These are phyloP conservation scores for Mola mola DNA, from an alignment of 2,113 vertebrate species.

Conservation along the genomic window DNA sequence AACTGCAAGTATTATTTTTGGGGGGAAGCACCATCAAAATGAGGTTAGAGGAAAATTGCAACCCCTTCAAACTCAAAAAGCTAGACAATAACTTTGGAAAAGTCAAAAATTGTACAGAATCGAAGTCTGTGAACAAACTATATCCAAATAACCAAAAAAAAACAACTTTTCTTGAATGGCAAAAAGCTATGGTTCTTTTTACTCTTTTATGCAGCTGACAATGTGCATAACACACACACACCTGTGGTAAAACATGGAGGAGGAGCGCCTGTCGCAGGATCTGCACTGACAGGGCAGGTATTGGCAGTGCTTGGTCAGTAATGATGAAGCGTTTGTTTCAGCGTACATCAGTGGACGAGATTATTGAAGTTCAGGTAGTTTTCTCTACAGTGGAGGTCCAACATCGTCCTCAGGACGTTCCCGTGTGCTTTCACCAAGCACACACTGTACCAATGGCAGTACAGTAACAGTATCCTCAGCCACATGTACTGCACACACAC, in stretches of 20 bases:
- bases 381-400: constrained; percentile 10
- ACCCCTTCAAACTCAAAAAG: constrained; percentile 12
- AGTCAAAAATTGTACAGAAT: too few species aligned
- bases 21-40: constrained; percentile 16
- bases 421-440: constrained; percentile 21
- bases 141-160: too few species aligned
- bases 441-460: too few species aligned
- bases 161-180: too few species aligned
- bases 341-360: constrained; percentile 3
- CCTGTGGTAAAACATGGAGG: too few species aligned
- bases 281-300: constrained; percentile 39
- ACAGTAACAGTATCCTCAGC: too few species aligned
- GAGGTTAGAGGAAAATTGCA: constrained; percentile 7
- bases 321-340: constrained; percentile 22
- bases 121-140: too few species aligned
- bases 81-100: neutral
- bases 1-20: constrained; percentile 36
- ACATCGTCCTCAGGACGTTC: constrained; percentile 3
- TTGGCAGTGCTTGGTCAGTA: constrained; percentile 29
- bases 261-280: constrained; percentile 22
- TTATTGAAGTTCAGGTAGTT: constrained; percentile 8
- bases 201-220: too few species aligned
- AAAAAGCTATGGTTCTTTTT: too few species aligned
- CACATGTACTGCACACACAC: too few species aligned
- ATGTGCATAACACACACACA: too few species aligned